phyloP scores from a whole-genome alignment of 64 coral and sea anemone species.

The Montipora capricornis region DNA sequence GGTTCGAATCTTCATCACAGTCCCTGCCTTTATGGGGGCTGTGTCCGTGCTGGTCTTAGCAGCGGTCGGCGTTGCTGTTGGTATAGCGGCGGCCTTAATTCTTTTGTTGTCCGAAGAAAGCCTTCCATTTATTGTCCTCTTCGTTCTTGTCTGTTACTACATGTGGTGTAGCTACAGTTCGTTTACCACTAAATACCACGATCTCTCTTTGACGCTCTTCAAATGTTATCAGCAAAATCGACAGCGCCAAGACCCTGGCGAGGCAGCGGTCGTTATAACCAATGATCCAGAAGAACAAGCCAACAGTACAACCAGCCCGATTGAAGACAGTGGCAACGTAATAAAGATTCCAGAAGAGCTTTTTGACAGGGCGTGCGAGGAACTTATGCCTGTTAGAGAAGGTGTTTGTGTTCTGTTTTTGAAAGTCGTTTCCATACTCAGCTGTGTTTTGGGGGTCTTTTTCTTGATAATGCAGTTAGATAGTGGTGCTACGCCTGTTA shows the following conservation, averaged over 20 bases:
- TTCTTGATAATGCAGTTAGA: not conserved
- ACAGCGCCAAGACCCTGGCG: not conserved
- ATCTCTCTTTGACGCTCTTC: not conserved
- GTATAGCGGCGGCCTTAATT: not conserved
- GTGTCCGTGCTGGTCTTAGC: not conserved
- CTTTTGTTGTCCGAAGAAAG: not conserved
- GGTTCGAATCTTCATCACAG: not conserved
- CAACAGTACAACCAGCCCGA: not conserved
- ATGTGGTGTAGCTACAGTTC: constrained; percentile 6
- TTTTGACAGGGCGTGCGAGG: constrained; percentile 4
- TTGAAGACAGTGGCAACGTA: not conserved
- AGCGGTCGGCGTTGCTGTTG: not conserved
- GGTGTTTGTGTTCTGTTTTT: not conserved
- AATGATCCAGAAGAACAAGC: not conserved
- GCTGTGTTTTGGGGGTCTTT: not conserved
- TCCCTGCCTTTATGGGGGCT: not conserved
- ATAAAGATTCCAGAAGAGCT: constrained; percentile 10
- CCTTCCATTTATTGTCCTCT: not conserved
- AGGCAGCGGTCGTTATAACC: not conserved
- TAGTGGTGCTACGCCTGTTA: not conserved
- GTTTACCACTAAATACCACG: constrained; percentile 12
- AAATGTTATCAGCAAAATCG: not conserved
- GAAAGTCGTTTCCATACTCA: not conserved
- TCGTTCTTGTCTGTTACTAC: constrained; percentile 11
- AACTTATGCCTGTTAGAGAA: constrained; percentile 19